A percentile compares a stretch with the other conserved stretches of the same genome.
Evolutionary conservation across 2,797 vertebrate species (phyloP).

Genomic region (Loriculus beryllinus): DNA sequence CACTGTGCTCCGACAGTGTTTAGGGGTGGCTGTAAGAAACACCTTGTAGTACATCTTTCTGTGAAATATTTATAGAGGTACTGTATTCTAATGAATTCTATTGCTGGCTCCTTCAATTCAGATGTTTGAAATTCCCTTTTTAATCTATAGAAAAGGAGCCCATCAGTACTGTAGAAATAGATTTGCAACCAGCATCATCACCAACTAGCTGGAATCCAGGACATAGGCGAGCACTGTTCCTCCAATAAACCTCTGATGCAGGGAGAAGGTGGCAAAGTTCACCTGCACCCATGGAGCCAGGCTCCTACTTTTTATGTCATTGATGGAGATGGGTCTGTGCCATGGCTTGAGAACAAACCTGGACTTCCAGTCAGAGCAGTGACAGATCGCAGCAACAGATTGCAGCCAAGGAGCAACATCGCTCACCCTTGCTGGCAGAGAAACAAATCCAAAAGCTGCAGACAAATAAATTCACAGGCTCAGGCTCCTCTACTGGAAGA

Average conservation of each 20-base stretch:
- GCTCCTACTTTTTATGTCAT: neutral
- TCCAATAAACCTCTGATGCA: neutral
- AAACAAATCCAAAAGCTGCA: neutral
- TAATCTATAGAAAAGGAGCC: neutral
- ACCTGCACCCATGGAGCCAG: accelerated
- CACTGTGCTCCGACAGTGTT: accelerated
- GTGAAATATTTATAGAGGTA: neutral
- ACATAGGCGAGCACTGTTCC: neutral
- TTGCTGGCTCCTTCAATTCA: neutral
- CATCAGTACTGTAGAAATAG: neutral
- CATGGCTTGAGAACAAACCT: neutral
- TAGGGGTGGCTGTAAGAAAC: neutral
- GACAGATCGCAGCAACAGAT: accelerated
- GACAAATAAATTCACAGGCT: neutral
- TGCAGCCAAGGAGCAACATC: accelerated
- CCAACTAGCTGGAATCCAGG: neutral
- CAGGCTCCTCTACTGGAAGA: neutral
- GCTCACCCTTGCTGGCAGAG: accelerated
- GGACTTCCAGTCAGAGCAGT: neutral
- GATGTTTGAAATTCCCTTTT: neutral
- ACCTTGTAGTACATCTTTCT: neutral
- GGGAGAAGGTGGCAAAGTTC: neutral
- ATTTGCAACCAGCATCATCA: neutral
- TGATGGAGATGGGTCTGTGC: neutral
- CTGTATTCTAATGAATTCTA: neutral